phyloP scores from a whole-genome alignment of 2,797 vertebrate genomes.

The Odontamblyopus rebecca region DNA sequence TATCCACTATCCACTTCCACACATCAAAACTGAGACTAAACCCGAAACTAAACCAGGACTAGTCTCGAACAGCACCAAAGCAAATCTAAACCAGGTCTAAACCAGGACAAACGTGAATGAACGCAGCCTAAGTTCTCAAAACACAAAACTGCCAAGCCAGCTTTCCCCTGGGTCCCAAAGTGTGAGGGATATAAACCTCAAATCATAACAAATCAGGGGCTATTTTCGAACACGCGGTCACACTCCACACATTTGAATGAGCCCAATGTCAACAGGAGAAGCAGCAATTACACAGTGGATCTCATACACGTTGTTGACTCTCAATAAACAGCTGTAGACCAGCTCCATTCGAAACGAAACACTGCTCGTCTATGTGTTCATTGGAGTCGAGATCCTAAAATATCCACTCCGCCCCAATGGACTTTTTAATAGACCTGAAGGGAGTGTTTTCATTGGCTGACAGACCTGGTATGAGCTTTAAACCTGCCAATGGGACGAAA shows the following conservation, averaged over 20 bases:
- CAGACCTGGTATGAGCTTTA: constrained; percentile 49
- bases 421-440: constrained; percentile 16
- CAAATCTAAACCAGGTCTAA: background rate
- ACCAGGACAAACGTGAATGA: background rate
- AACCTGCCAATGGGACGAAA: constrained; percentile 29
- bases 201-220: constrained; percentile 51
- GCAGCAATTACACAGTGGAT: constrained; percentile 28
- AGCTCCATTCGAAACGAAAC: constrained; percentile 51
- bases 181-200: constrained; percentile 66
- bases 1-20: too few species aligned
- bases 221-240: constrained; percentile 59
- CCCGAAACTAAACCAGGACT: background rate
- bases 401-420: constrained; percentile 23
- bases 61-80: background rate
- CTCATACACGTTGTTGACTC: constrained; percentile 48
- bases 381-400: constrained; percentile 45
- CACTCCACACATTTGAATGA: constrained; percentile 42
- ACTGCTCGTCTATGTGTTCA: constrained; percentile 49
- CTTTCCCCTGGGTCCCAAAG: constrained; percentile 46
- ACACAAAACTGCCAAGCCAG: constrained; percentile 51
- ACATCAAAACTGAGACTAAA: too few species aligned
- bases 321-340: constrained; percentile 62
- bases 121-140: constrained; percentile 23
- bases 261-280: constrained; percentile 47
- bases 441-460: constrained; percentile 53